Conservation (phyloP, 2,113 vertebrate genomes). For the Saccopteryx leptura region DNA sequence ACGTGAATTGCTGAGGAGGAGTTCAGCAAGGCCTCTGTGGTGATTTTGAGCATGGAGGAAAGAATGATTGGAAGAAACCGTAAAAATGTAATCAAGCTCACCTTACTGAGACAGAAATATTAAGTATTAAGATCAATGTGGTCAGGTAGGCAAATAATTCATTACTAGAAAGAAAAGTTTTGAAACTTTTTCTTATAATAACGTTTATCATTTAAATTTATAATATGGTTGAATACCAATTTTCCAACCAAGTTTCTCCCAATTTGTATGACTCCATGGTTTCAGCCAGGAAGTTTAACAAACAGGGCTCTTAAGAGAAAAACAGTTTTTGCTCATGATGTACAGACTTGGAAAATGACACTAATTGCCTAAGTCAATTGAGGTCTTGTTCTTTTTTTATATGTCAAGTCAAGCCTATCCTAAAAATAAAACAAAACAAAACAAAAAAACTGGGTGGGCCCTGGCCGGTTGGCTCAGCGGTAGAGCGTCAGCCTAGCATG, state of each 20-base stretch:
- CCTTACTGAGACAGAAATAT: not conserved
- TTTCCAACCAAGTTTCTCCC: not conserved
- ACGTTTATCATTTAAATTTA: not conserved
- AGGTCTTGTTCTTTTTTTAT: not conserved
- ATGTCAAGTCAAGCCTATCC: not conserved
- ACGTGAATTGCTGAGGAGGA: not conserved
- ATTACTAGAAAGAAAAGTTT: conserved; percentile 42
- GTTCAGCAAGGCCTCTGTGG: not conserved
- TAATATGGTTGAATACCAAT: not conserved
- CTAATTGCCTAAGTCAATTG: not conserved
- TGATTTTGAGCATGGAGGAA: not conserved
- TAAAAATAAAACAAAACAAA: not conserved
- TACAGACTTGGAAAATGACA: not conserved
- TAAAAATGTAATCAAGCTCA: not conserved
- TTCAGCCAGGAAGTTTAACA: conserved; percentile 53
- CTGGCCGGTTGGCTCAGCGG: too few species aligned
- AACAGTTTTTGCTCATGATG: not conserved
- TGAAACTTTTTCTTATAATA: conserved; percentile 14
- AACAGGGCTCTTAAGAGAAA: not conserved
- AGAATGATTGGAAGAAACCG: not conserved
- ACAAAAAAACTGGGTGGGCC: not conserved
- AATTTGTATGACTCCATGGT: not conserved
- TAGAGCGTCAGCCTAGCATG: too few species aligned
- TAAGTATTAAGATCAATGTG: not conserved
- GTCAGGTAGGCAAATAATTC: not conserved